Conservation (phyloP, 2,113 vertebrate genomes). For the Plecotus auritus region DNA sequence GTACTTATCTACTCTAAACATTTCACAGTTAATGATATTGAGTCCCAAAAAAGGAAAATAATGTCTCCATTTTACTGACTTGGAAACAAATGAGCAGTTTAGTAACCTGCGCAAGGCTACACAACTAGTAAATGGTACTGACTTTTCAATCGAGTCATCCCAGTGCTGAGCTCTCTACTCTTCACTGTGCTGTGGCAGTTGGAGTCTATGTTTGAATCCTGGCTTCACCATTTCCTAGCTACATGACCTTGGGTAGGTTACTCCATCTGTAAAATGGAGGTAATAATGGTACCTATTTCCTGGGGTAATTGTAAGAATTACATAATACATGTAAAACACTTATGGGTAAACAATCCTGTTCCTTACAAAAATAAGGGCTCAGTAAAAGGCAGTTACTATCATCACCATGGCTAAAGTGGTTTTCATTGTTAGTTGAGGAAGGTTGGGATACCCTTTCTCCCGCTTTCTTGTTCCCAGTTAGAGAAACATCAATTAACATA, state of each 20-base stretch:
- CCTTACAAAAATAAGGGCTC: not conserved
- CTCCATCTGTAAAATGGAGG: not conserved
- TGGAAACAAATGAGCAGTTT: not conserved
- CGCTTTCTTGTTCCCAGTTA: not conserved
- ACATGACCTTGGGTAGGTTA: not conserved
- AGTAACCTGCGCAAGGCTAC: not conserved
- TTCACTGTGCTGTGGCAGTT: not conserved
- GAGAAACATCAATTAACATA: not conserved
- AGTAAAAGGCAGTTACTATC: not conserved
- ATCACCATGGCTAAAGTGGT: not conserved
- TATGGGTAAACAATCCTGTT: not conserved
- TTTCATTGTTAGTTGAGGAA: not conserved
- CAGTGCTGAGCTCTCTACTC: not conserved
- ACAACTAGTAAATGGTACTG: not conserved
- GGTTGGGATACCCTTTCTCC: not conserved
- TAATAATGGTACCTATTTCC: not conserved
- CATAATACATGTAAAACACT: not conserved
- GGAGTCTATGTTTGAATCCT: not conserved
- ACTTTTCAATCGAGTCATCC: not conserved
- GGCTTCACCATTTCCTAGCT: not conserved
- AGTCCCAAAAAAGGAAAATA: not conserved
- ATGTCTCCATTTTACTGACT: not conserved
- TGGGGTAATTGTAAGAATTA: constrained; percentile 14
- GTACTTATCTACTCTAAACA: not conserved
- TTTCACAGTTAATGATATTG: not conserved